Evolutionary conservation across 2,888 invertebrate genomes (phyloP), one percentile per base, ranked within the genome.

Genomic region (Chelonus formosanus): DNA sequence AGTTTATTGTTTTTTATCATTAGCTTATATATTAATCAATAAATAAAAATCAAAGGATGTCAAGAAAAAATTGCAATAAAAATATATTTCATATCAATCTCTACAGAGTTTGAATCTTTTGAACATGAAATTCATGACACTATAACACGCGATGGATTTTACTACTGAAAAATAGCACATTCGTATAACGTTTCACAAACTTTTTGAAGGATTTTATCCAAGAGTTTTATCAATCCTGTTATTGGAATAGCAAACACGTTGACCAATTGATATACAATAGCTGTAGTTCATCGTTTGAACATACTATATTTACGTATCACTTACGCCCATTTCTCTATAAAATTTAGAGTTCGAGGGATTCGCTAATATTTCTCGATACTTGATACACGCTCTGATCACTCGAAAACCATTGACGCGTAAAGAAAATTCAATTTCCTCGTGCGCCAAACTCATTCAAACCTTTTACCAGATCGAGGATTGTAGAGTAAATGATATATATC

Each of bases 211-310:
- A 36, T 35, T n/a, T 36, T 40, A 44, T 35, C n/a, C 10, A 44
- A 34, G 47, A 3, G 10, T 58, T 58, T 40, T 40, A 40, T 40
- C 5, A 40, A 40, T 40, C 6, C 40, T 6, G 6, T 5, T 65
- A 68, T 64, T 56, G 55, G 53, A 45, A 56, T 10, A 43, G 56
- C 64, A 67, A 68, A 67, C 62, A 67, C 43, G 35, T 32, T 40
- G 44, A 44, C n/a, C 43, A 50, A 45, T 50, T 10, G 52, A 54
- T 57, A 40, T 36, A 48, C 48, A 32, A 40, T 40, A 40, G 5
- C 68, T 58, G 55, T 56, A 63, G 57, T 55, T 65, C 58, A 67
- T 70, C 67, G 68, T 57, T 68, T 67, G 53, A 52, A 68, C 69
- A 65, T 68, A 20, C 20, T 68, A 63, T 68, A 68, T 72, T 72